A percentile compares a stretch with the other conserved stretches of the same genome.
phyloP scores from a whole-genome alignment of 2,888 invertebrate species.

The Ophioninae sp. region DNA sequence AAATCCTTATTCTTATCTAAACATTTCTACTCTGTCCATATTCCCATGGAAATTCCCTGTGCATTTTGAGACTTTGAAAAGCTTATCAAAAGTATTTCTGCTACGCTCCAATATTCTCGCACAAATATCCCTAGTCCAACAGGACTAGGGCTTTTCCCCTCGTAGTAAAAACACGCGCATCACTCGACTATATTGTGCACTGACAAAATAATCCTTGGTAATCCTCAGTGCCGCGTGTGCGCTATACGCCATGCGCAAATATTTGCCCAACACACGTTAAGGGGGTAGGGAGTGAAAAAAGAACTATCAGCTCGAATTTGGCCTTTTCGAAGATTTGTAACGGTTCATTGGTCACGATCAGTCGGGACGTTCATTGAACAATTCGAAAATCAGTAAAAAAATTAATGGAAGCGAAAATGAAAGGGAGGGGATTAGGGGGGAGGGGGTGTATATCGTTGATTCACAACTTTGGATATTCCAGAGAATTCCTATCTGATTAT shows the following conservation, averaged over 20 bases:
- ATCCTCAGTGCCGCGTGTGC: constrained; percentile 16
- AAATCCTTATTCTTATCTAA: no score
- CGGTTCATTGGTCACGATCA: constrained; percentile 25
- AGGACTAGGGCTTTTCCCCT: background rate
- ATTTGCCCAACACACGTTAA: constrained; percentile 33
- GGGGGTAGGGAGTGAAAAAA: background rate
- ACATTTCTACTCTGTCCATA: no score
- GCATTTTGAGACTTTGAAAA: background rate
- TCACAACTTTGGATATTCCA: background rate
- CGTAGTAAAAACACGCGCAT: constrained; percentile 16
- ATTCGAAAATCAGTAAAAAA: background rate
- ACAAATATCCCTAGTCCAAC: background rate
- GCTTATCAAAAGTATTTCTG: constrained; percentile 9
- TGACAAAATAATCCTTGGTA: constrained; percentile 14
- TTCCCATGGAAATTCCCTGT: no score
- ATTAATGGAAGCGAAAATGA: background rate
- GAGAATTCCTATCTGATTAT: background rate
- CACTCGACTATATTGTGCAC: constrained; percentile 5
- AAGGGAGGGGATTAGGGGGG: background rate
- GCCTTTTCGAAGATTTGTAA: constrained; percentile 43
- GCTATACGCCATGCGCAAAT: constrained; percentile 31
- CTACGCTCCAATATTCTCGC: constrained; percentile 13
- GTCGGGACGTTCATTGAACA: background rate
- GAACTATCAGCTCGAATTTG: background rate
- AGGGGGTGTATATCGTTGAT: background rate